Conservation (phyloP, 1,140 invertebrate species). For the Tetramorium alpestre region DNA sequence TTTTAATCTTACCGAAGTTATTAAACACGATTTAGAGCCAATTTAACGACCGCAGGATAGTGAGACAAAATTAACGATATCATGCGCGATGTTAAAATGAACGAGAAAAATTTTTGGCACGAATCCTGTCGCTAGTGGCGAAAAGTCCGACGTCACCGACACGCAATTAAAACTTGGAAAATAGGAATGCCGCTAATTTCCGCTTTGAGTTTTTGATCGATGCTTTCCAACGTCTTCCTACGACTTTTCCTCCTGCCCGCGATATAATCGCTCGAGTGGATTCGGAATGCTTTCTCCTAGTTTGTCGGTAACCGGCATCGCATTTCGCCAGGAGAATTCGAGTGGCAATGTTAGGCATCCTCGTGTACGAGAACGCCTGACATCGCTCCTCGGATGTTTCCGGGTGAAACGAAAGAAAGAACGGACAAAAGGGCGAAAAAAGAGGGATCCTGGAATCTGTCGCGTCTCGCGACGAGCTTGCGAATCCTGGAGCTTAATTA, state of each 20-base stretch:
- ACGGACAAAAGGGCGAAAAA: too few species aligned
- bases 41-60: not conserved
- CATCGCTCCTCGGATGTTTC: slow-evolving; percentile 22
- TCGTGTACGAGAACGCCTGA: not conserved
- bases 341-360: slow-evolving; percentile 31
- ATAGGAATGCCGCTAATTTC: slow-evolving; percentile 17
- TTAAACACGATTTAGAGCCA: slow-evolving; percentile 3
- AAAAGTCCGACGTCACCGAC: slow-evolving; percentile 19
- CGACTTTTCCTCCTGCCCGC: not conserved
- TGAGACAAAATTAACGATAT: not conserved
- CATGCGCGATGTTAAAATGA: not conserved
- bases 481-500: slow-evolving; percentile 40
- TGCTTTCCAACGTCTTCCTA: not conserved
- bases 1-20: slow-evolving; percentile 18
- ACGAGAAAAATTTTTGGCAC: slow-evolving; percentile 8
- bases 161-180: slow-evolving; percentile 46
- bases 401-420: not conserved
- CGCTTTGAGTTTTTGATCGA: slow-evolving; percentile 9
- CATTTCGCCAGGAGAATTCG: slow-evolving; percentile 28
- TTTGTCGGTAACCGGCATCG: not conserved
- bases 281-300: slow-evolving; percentile 17
- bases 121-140: not conserved
- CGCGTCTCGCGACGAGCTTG: slow-evolving; percentile 15
- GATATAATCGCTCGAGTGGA: slow-evolving; percentile 13
- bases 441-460: not conserved